Base-by-base conservation (phyloP, 2,797 vertebrate genomes). In the Eutrigla gurnardus region DNA sequence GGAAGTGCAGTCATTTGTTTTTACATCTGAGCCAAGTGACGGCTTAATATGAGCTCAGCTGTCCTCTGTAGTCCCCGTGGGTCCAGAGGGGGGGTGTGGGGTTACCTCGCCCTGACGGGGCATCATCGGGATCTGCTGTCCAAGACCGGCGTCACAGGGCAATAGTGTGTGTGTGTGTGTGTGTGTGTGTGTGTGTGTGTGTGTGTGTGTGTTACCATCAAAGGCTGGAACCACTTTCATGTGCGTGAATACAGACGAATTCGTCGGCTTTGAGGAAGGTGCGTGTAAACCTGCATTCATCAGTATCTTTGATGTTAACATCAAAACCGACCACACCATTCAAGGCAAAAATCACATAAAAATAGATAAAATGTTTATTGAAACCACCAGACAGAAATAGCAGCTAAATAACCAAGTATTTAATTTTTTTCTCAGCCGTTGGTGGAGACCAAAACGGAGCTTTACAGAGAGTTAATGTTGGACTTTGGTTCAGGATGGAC, bases 21-120 rank as follows among this genome's bases (percentile, higher is more conserved):
- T 77, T 45, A 63, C 70, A 65, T 81, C 47, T 64, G 59, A 70
- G 60, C 47, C 8, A 73, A 75, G 57, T 70, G 70, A 78, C 64
- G 15, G 54, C 58, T 78, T 74, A 53, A 84, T 73, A 65, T 84
- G 71, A 83, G 70, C 74, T 80, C 67, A 78, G 85, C 81, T 80
- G 83, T 73, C 69, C 61, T 58, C 54, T 80, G 65, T 33, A 53
- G n/a, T 67, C 74, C 68, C 45, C 46, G 46, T 2, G 65, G 70
- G 70, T 80, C 52, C 36, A 32, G 42, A 47, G 35, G 39, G 45
- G 53, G 69, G 66, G 65, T 45, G 2, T 77, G 58, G 3, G 50
- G 13, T 78, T 80, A 73, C 80, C 49, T 64, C 65, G 8, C 35
- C 62, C 57, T 60, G 71, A 81, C 81, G 18, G 11, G 7, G 57